Conservation (phyloP, 1,140 invertebrate genomes). For the Sesamia nonagrioides region DNA sequence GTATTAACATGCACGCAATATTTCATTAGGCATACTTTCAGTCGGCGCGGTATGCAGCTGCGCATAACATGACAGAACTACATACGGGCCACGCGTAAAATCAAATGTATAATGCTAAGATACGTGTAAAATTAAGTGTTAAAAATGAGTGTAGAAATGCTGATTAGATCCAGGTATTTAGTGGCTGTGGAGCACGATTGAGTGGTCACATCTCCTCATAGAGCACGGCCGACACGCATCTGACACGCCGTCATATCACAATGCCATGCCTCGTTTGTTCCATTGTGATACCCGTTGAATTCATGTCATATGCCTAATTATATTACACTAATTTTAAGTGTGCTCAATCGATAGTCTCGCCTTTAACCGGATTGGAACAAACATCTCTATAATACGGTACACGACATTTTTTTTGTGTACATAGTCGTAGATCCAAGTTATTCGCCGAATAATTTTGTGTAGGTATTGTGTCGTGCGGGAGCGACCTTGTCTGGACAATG, state of each 20-base stretch:
- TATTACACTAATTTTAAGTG: constrained; percentile 77
- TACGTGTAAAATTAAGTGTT: constrained; percentile 87
- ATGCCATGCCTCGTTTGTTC: constrained; percentile 84
- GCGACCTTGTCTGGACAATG: constrained; percentile 75
- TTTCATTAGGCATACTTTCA: constrained; percentile 47
- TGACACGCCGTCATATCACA: constrained; percentile 81
- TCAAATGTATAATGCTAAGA: constrained; percentile 80
- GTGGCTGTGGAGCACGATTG: constrained; percentile 72
- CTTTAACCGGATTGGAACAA: constrained; percentile 58
- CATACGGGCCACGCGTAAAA: constrained; percentile 70
- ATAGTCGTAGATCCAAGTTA: constrained; percentile 50
- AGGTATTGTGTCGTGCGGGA: constrained; percentile 62
- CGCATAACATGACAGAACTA: constrained; percentile 44
- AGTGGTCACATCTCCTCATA: constrained; percentile 82
- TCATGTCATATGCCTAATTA: constrained; percentile 86
- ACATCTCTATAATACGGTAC: constrained; percentile 20
- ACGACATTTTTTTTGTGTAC: constrained; percentile 51
- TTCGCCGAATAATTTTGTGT: constrained; percentile 64
- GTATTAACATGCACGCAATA: constrained; percentile 40
- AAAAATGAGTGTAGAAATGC: constrained; percentile 86
- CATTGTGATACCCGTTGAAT: constrained; percentile 79
- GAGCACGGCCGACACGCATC: constrained; percentile 73
- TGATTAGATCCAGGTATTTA: constrained; percentile 87
- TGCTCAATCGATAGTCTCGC: constrained; percentile 74
- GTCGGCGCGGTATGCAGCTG: constrained; percentile 18